Evolutionary conservation across 2,113 vertebrate genomes (phyloP).

Genomic region (Tychaedon coryphoeus): DNA sequence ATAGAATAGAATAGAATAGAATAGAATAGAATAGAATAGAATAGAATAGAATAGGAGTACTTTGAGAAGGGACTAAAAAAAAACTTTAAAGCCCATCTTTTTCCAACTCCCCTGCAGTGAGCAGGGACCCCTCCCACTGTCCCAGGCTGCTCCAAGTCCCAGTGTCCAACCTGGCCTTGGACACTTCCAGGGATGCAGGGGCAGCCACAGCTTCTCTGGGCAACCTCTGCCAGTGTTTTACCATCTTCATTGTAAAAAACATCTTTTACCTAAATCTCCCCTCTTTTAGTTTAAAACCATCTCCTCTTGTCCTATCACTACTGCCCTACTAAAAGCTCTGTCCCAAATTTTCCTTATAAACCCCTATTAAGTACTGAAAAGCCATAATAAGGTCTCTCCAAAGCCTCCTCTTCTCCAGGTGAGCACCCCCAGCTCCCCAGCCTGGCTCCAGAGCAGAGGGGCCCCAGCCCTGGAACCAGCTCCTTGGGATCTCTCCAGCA

Average conservation of each 20-base stretch:
- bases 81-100: accelerated
- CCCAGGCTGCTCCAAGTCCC: not conserved
- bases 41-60: not conserved
- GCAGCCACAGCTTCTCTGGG: not conserved
- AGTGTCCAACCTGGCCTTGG: not conserved
- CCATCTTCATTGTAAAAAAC: not conserved
- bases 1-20: not conserved
- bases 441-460: not conserved
- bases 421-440: not conserved
- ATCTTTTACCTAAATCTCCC: not conserved
- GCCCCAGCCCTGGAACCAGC: not conserved
- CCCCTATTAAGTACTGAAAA: not conserved
- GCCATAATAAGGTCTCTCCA: not conserved
- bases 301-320: not conserved
- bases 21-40: not conserved
- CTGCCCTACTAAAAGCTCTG: not conserved
- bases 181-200: not conserved
- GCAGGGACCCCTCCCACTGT: not conserved
- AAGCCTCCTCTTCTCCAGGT: not conserved
- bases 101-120: not conserved
- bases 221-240: not conserved
- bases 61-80: not conserved
- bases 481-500: not conserved
- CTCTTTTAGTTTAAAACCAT: not conserved
- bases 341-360: not conserved